These are phyloP conservation scores for Paelopatides confundens DNA, from an alignment of 53 echinoderm and acorn worm species.

Conservation along the genomic window DNA sequence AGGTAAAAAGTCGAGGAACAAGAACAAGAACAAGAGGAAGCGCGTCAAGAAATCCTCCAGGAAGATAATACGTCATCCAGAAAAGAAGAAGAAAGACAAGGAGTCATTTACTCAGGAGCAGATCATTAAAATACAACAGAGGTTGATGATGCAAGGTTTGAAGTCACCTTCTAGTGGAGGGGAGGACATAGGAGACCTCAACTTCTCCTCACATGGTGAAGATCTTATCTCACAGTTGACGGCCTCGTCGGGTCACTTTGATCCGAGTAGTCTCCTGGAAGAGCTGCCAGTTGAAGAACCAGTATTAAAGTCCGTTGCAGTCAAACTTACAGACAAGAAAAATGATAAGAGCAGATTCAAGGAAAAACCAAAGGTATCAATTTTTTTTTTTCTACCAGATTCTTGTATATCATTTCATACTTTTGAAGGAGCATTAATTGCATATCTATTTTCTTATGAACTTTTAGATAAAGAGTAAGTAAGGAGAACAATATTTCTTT, in stretches of 20 bases:
- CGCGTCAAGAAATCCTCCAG: neutral
- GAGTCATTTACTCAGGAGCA: conserved; percentile 41
- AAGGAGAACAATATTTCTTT: too few relatives aligned
- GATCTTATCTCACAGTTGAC: conserved; percentile 74
- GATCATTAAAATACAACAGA: conserved; percentile 49
- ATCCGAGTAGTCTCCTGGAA: conserved; percentile 14
- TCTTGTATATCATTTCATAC: too few relatives aligned
- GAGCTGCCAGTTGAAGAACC: conserved; percentile 13
- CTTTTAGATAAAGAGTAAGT: too few relatives aligned
- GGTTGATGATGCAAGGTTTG: conserved; percentile 26
- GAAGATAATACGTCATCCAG: neutral
- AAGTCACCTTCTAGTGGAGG: conserved; percentile 46
- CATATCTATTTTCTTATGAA: too few relatives aligned
- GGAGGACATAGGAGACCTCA: conserved; percentile 25
- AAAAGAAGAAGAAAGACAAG: conserved; percentile 52
- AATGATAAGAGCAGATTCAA: conserved; percentile 34
- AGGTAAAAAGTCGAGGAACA: conserved; percentile 43
- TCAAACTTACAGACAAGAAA: conserved; percentile 7
- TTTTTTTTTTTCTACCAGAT: too few relatives aligned
- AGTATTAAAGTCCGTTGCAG: neutral
- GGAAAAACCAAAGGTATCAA: conserved; percentile 12
- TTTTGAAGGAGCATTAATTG: too few relatives aligned
- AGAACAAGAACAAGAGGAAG: conserved; percentile 31
- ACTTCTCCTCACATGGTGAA: conserved; percentile 66
- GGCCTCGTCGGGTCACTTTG: conserved; percentile 40